A percentile compares a stretch with the other conserved stretches of the same genome.
These are phyloP conservation scores for Epinotia demarniana DNA, from an alignment of 2,888 invertebrate genomes.

Conservation along the genomic window DNA sequence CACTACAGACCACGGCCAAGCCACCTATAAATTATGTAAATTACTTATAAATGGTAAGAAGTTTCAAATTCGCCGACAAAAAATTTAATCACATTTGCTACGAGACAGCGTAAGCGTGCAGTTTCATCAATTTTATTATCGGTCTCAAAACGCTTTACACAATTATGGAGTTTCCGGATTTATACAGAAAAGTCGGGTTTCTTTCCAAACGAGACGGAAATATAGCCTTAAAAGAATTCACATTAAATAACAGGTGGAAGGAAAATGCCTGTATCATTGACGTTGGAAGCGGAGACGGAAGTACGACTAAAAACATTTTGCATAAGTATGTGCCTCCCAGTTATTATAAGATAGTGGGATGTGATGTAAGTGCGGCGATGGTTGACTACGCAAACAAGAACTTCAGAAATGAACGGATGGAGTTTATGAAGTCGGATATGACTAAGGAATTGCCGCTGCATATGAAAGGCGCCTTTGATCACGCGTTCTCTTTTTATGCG, in stretches of 20 bases:
- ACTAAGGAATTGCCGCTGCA: slow-evolving; percentile 77
- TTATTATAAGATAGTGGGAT: slow-evolving; percentile 84
- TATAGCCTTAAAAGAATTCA: slow-evolving; percentile 22
- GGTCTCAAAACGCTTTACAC: neutral
- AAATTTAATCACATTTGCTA: neutral
- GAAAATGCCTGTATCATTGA: slow-evolving; percentile 72
- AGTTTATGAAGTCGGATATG: slow-evolving; percentile 85
- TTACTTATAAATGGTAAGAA: neutral
- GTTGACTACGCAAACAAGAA: slow-evolving; percentile 86
- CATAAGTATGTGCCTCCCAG: slow-evolving; percentile 85
- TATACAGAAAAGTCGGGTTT: slow-evolving; percentile 20
- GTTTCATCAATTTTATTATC: neutral
- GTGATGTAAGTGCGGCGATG: slow-evolving; percentile 90
- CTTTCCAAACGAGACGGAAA: slow-evolving; percentile 25
- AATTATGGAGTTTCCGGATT: slow-evolving; percentile 22
- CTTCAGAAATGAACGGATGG: slow-evolving; percentile 73
- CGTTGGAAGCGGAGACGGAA: slow-evolving; percentile 88
- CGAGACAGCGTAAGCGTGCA: neutral
- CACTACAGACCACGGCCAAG: neutral
- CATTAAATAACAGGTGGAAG: slow-evolving; percentile 9
- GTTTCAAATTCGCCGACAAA: neutral
- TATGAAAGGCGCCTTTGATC: slow-evolving; percentile 84
- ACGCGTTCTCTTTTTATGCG: slow-evolving; percentile 91
- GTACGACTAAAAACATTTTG: slow-evolving; percentile 85
- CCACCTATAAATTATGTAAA: neutral